A percentile compares a stretch with the other conserved stretches of the same genome.
Conservation (phyloP, 2,113 vertebrate genomes). For the Butorides virescens region DNA sequence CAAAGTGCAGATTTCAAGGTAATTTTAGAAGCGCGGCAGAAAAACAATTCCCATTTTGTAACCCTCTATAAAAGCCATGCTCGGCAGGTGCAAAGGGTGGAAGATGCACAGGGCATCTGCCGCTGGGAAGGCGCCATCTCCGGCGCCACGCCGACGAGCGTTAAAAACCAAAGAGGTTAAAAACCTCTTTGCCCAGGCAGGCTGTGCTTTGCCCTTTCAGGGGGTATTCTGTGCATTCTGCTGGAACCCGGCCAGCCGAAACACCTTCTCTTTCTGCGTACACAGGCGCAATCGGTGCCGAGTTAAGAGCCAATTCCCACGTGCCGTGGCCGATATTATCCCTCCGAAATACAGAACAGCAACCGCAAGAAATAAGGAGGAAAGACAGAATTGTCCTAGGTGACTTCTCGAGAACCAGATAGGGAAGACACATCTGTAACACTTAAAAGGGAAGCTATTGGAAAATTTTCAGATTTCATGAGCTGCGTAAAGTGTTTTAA, state of each 20-base stretch:
- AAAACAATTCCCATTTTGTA: not conserved
- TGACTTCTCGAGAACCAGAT: not conserved
- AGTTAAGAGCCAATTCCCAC: not conserved
- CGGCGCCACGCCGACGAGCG: accelerated
- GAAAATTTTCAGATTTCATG: not conserved
- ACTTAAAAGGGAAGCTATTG: not conserved
- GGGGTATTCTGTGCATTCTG: not conserved
- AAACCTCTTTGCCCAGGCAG: not conserved
- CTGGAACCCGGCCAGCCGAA: not conserved
- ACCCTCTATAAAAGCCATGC: not conserved
- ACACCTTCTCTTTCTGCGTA: not conserved
- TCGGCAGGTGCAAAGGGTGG: not conserved
- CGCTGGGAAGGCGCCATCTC: not conserved
- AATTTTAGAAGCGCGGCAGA: not conserved
- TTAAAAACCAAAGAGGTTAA: too few species aligned
- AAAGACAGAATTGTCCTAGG: not conserved
- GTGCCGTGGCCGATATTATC: not conserved
- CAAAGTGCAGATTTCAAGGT: not conserved
- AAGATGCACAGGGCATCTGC: not conserved
- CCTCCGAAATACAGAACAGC: not conserved
- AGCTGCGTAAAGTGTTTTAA: not conserved
- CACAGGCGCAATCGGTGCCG: accelerated
- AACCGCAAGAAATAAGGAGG: not conserved
- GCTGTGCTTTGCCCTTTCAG: not conserved
- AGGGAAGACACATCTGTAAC: not conserved